Percentiles rank a stretch among this genome's conserved stretches.
Conservation (phyloP, 2,113 vertebrate genomes). For the Synodontis membranacea region DNA sequence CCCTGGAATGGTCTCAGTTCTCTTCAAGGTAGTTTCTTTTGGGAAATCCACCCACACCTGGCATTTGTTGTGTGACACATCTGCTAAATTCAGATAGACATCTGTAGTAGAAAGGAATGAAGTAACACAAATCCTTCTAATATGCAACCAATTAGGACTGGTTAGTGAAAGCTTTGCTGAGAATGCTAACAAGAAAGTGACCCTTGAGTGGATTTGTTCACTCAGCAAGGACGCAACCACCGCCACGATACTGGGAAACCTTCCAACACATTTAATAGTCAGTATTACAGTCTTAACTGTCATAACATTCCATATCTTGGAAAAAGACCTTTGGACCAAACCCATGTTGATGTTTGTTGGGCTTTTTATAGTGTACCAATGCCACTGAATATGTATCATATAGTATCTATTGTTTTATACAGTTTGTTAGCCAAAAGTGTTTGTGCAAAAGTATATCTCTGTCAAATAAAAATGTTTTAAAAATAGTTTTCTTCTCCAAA, state of each 20-base stretch:
- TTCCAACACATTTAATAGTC: background rate
- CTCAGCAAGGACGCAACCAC: too few species aligned
- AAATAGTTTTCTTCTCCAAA: background rate
- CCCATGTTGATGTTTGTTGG: background rate
- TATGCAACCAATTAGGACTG: background rate
- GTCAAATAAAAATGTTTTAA: background rate
- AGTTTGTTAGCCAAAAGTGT: background rate
- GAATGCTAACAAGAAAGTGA: background rate
- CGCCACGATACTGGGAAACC: too few species aligned
- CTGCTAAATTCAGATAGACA: background rate
- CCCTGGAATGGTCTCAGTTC: background rate
- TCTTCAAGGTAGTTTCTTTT: background rate
- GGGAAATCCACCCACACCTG: constrained; percentile 1
- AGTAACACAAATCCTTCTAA: background rate
- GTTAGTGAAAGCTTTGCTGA: background rate
- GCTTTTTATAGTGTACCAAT: background rate
- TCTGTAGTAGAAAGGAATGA: background rate
- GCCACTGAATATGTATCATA: background rate
- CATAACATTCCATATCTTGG: too few species aligned
- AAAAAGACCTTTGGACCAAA: background rate
- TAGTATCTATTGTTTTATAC: background rate
- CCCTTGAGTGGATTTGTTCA: background rate
- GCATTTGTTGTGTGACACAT: too few species aligned
- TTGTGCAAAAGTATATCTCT: background rate
- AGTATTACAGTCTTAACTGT: too few species aligned